Percentiles rank a stretch among this genome's conserved stretches.
Evolutionary conservation across 2,888 invertebrate genomes (phyloP).

Genomic region (Chorisops tibialis): DNA sequence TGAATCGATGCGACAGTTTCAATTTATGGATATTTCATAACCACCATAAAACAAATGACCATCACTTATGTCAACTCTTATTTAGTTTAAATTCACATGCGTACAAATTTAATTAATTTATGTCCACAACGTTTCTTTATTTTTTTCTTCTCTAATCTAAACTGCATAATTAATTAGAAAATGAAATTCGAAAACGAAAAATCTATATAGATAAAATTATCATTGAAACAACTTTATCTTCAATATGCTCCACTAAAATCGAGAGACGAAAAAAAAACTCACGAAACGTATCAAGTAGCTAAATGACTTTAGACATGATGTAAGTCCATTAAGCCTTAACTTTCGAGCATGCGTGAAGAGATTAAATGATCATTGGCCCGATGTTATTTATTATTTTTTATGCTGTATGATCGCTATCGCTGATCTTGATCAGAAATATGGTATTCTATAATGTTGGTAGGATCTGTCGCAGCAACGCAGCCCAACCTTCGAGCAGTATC

Average conservation of each 20-base stretch:
- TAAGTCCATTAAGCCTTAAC: constrained; percentile 11
- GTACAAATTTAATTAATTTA: too few species aligned
- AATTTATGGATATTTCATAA: too few species aligned
- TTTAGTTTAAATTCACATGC: too few species aligned
- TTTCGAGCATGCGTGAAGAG: constrained; percentile 25
- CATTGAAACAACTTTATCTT: constrained; percentile 14
- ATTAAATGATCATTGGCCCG: constrained; percentile 19
- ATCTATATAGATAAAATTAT: constrained; percentile 11
- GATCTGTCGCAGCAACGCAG: too few species aligned
- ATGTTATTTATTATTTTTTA: constrained; percentile 21
- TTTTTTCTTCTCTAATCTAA: too few species aligned
- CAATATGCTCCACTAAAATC: background rate
- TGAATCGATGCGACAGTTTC: too few species aligned
- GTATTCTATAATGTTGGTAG: too few species aligned
- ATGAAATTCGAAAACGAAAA: too few species aligned
- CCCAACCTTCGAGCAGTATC: background rate
- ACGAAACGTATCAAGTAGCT: constrained; percentile 12
- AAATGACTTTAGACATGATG: constrained; percentile 20
- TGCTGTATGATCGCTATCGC: background rate
- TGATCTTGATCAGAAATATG: background rate
- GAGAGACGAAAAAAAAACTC: background rate
- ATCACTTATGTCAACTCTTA: too few species aligned
- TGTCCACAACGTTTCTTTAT: too few species aligned
- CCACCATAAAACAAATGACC: too few species aligned
- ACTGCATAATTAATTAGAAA: too few species aligned